Conservation (phyloP, 1,140 invertebrate species). For the Atta colombica region DNA sequence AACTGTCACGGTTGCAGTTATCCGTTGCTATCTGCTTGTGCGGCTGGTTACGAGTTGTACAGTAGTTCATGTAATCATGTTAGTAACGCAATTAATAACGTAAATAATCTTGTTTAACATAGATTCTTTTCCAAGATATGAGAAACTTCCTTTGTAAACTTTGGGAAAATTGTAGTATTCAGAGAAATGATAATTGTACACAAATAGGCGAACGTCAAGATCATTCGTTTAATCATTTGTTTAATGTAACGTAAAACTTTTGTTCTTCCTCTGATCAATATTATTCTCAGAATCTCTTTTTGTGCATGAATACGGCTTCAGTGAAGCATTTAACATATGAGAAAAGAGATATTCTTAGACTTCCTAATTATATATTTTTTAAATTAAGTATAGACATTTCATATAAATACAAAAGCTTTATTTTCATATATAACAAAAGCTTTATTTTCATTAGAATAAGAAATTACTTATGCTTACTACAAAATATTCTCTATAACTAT, state of each 20-base stretch:
- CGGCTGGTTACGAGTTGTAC: not conserved
- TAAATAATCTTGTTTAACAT: not conserved
- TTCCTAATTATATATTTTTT: too few species aligned
- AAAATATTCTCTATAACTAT: too few species aligned
- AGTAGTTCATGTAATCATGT: conserved; percentile 6
- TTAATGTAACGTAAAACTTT: not conserved
- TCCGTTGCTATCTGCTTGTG: conserved; percentile 27
- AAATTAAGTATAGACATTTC: too few species aligned
- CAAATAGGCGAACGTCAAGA: not conserved
- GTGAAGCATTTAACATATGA: too few species aligned
- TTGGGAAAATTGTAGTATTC: conserved; percentile 17
- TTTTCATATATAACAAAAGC: too few species aligned
- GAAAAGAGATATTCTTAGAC: too few species aligned
- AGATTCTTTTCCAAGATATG: not conserved
- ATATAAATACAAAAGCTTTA: too few species aligned
- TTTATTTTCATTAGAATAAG: too few species aligned
- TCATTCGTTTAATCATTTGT: conserved; percentile 6
- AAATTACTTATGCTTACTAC: too few species aligned
- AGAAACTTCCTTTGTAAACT: conserved; percentile 1
- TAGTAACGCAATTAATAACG: not conserved
- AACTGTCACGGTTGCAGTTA: conserved; percentile 32
- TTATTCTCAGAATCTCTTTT: too few species aligned
- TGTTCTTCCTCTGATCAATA: too few species aligned
- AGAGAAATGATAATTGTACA: not conserved
- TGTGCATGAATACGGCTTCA: too few species aligned